Evolutionary conservation across 2,888 invertebrate genomes (phyloP).

Genomic region (Leucophenga maculata): DNA sequence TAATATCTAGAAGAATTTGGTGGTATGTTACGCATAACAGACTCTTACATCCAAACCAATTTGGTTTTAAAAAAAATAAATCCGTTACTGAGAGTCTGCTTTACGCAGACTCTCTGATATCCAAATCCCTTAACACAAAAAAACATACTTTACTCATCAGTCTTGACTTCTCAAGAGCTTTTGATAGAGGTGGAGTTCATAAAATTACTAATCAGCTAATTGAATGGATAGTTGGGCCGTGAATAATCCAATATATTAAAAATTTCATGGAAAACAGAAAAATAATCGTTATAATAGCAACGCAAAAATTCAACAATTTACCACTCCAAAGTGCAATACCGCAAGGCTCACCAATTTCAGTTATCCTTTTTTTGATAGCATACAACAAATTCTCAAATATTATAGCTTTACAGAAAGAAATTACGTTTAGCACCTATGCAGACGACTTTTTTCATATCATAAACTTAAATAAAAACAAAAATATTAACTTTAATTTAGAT

Average conservation of each 20-base stretch:
- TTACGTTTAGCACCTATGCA: conserved; percentile 29
- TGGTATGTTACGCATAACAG: neutral
- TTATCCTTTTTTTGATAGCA: conserved; percentile 32
- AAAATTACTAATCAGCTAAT: neutral
- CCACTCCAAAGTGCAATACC: no score
- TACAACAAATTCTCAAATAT: conserved; percentile 29
- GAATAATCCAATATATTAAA: neutral
- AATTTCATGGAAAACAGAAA: conserved; percentile 12
- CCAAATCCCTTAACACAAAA: neutral
- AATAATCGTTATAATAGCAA: conserved; percentile 12
- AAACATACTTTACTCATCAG: conserved; percentile 9
- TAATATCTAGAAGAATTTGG: neutral
- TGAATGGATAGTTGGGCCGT: conserved; percentile 1
- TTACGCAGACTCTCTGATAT: conserved; percentile 5
- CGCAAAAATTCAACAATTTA: no score
- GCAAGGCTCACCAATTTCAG: conserved; percentile 32
- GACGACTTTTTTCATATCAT: conserved; percentile 31
- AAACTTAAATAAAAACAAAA: conserved; percentile 25
- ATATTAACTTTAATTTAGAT: conserved; percentile 19
- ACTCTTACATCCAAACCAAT: neutral
- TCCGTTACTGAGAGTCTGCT: conserved; percentile 2
- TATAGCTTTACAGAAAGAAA: conserved; percentile 27
- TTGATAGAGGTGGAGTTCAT: neutral
- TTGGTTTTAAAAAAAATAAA: neutral
- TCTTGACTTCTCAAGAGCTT: conserved; percentile 23